Evolutionary conservation across 2,888 invertebrate species (phyloP).

Genomic region (Cantharis lateralis): DNA sequence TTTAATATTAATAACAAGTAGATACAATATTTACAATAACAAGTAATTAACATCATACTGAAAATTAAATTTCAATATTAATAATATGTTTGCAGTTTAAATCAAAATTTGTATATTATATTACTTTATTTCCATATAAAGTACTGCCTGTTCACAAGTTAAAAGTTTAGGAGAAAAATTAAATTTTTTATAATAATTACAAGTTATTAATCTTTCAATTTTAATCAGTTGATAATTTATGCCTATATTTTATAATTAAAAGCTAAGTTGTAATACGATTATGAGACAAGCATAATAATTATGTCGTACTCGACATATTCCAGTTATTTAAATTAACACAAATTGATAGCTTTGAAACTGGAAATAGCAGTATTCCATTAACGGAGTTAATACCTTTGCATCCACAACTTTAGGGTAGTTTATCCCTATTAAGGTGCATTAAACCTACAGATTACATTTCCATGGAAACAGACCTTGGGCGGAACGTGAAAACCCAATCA

Average conservation of each 20-base stretch:
- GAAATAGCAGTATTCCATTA: constrained; percentile 15
- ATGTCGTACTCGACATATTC: not conserved
- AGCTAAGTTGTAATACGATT: not conserved
- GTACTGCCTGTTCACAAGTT: no score
- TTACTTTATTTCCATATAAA: no score
- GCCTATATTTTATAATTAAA: not conserved
- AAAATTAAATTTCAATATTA: no score
- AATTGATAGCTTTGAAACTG: constrained; percentile 17
- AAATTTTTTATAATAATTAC: not conserved
- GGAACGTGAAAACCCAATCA: constrained; percentile 30
- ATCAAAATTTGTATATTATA: no score
- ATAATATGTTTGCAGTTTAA: no score
- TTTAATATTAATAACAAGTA: no score
- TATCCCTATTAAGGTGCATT: constrained; percentile 31
- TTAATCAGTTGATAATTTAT: no score
- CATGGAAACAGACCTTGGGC: constrained; percentile 30
- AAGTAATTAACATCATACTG: no score
- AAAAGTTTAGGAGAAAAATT: no score
- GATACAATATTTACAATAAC: no score
- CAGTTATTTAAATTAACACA: constrained; percentile 4
- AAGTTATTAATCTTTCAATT: no score
- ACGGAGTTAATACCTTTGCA: constrained; percentile 26
- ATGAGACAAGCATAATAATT: not conserved
- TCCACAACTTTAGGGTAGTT: constrained; percentile 30
- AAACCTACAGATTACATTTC: constrained; percentile 34